Percentiles rank a stretch among this genome's conserved stretches.
phyloP scores from a whole-genome alignment of 2,797 vertebrate genomes.

The Vireo griseus region DNA sequence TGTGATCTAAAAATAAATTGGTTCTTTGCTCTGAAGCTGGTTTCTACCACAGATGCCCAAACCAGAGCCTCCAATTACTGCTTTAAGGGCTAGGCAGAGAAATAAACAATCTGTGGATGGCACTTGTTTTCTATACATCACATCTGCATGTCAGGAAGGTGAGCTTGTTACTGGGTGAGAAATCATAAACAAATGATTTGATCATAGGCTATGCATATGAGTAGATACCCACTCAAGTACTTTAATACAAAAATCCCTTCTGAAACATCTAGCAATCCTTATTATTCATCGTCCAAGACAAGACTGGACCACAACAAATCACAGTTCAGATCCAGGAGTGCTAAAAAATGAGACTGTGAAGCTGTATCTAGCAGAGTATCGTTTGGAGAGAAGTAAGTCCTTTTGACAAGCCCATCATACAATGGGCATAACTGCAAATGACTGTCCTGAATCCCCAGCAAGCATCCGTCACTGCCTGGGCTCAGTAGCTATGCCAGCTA shows the following conservation, averaged over 20 bases:
- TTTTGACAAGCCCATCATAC: not conserved
- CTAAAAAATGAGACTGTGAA: not conserved
- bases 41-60: constrained; percentile 15
- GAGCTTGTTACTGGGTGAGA: not conserved
- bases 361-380: not conserved
- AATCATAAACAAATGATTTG: not conserved
- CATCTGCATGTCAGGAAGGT: not conserved
- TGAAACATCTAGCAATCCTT: not conserved
- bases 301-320: not conserved
- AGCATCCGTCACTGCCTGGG: not conserved
- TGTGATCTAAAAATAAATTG: constrained; percentile 46
- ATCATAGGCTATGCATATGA: not conserved
- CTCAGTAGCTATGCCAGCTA: not conserved
- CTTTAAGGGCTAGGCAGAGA: not conserved
- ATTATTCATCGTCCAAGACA: not conserved
- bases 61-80: not conserved
- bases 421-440: not conserved
- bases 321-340: not conserved
- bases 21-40: not conserved
- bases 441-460: not conserved
- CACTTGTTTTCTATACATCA: not conserved
- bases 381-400: not conserved
- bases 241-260: not conserved
- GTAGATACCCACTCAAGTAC: not conserved
- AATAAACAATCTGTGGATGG: not conserved